These are phyloP conservation scores for Oryzias woworae DNA, from an alignment of 2,113 vertebrate genomes.

Conservation along the genomic window DNA sequence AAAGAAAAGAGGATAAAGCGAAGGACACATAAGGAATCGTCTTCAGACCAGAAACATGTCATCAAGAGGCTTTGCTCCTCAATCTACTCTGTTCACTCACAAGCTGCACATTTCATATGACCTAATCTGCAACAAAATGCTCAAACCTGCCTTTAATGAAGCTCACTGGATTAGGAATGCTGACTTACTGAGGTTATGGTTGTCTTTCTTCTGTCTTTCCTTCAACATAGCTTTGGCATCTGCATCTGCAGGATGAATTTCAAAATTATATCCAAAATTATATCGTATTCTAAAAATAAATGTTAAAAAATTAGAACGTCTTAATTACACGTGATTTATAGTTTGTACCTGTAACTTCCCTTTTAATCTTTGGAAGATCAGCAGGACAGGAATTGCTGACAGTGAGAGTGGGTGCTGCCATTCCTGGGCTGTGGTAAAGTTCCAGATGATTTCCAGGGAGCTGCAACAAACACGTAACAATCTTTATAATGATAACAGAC, in stretches of 20 bases:
- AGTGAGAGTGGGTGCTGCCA: constrained; percentile 77
- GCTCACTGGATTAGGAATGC: background rate
- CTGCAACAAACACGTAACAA: constrained; percentile 38
- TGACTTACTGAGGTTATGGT: constrained; percentile 90
- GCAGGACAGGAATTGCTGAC: constrained; percentile 91
- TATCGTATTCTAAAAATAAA: no score
- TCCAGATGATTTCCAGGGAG: constrained; percentile 86
- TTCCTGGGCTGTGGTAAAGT: constrained; percentile 80
- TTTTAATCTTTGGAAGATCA: constrained; percentile 87
- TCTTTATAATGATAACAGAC: background rate
- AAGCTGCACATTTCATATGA: background rate
- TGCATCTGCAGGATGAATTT: constrained; percentile 56
- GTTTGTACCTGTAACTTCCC: constrained; percentile 80
- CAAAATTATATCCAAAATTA: background rate
- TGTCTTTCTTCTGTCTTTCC: constrained; percentile 93
- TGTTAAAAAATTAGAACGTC: background rate
- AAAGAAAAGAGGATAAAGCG: background rate
- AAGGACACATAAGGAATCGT: no score
- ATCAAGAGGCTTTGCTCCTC: background rate
- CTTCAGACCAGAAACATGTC: background rate
- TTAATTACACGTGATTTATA: background rate
- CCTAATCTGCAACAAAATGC: background rate
- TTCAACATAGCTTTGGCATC: constrained; percentile 79
- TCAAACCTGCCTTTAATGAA: background rate
- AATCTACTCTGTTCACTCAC: background rate